phyloP scores from a whole-genome alignment of 2,797 vertebrate species.

The Chrysocyon brachyurus region DNA sequence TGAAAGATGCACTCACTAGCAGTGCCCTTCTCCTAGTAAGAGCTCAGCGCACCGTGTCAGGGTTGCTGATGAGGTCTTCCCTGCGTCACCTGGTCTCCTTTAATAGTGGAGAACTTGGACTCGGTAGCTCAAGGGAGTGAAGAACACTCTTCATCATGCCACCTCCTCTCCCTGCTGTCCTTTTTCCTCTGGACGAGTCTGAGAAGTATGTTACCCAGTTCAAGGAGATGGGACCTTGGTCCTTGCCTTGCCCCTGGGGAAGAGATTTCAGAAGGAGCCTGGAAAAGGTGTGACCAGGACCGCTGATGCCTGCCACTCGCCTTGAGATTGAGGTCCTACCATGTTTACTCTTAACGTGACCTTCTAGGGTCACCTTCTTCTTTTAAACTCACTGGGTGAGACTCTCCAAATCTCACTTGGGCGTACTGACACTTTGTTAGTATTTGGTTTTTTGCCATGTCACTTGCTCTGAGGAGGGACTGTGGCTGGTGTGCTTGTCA shows the following conservation, averaged over 20 bases:
- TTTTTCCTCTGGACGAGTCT: no score
- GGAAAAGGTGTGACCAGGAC: neutral
- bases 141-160: neutral
- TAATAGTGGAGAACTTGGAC: neutral
- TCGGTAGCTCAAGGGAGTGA: neutral
- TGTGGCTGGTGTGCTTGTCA: accelerated
- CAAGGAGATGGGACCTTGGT: neutral
- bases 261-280: neutral
- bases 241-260: neutral
- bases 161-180: neutral
- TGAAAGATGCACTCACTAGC: no score
- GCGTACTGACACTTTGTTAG: accelerated
- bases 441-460: neutral
- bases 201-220: neutral
- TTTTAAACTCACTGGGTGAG: neutral
- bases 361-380: neutral
- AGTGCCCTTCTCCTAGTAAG: neutral
- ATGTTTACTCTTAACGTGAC: neutral
- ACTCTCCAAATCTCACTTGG: accelerated
- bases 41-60: neutral
- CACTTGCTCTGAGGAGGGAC: neutral
- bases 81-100: neutral
- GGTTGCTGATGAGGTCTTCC: neutral
- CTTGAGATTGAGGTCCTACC: neutral
- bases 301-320: neutral